Conservation (phyloP, 1,140 invertebrate genomes). For the Sycobia sp. region DNA sequence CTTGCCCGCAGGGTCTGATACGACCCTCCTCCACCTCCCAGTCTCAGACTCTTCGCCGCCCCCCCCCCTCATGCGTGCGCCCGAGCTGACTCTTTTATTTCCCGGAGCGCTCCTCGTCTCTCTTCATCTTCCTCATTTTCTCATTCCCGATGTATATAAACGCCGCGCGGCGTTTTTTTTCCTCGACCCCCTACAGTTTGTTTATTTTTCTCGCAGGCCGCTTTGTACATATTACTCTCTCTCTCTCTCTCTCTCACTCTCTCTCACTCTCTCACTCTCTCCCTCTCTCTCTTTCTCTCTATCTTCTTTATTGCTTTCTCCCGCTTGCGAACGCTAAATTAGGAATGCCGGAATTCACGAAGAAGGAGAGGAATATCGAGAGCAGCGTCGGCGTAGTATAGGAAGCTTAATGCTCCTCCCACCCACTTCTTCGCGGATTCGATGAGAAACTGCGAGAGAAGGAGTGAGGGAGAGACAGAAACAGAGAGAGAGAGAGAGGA, state of each 20-base stretch:
- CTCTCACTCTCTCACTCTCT: too few relatives aligned
- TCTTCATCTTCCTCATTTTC: slow-evolving; percentile 21
- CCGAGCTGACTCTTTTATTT: background rate
- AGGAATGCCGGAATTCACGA: too few relatives aligned
- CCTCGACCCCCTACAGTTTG: background rate
- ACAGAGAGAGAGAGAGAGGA: too few relatives aligned
- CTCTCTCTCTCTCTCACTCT: slow-evolving; percentile 19
- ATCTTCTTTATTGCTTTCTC: slow-evolving; percentile 14
- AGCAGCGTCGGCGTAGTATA: too few relatives aligned
- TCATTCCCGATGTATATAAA: too few relatives aligned
- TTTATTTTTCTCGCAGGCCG: background rate
- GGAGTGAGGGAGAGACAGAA: too few relatives aligned
- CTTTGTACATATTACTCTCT: too few relatives aligned
- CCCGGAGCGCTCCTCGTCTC: background rate
- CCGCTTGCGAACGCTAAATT: slow-evolving; percentile 15
- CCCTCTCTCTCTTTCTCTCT: too few relatives aligned
- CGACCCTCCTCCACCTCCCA: too few relatives aligned
- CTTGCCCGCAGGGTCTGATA: slow-evolving; percentile 52
- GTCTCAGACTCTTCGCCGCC: too few relatives aligned
- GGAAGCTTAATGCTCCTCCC: background rate
- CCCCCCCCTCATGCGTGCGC: background rate
- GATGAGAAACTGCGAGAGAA: too few relatives aligned
- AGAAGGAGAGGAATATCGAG: background rate
- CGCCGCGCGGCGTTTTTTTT: slow-evolving; percentile 9
- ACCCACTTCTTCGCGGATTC: background rate